Evolutionary conservation across 2,888 invertebrate genomes (phyloP), one percentile per base, ranked within the genome.

Genomic region (Synergus japonicus): DNA sequence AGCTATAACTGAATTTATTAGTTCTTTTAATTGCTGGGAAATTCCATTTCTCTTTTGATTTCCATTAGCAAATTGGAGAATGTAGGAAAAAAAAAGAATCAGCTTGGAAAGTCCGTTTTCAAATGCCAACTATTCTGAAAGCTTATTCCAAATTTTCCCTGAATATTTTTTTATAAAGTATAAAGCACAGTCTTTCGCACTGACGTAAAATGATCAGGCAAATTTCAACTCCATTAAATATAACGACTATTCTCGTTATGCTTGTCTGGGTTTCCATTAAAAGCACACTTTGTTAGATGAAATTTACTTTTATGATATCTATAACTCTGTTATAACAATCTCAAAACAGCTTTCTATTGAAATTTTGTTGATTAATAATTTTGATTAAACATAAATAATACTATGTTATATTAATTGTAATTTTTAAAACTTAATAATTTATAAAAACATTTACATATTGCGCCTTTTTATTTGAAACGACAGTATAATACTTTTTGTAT

Each of bases 141-240:
- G 29, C 29, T 29, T 29, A 29, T 29, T 29, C 29, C 3, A 29
- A 29, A n/a, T 15, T 58, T n/a, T 58, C 1, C n/a, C 5, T 46
- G 46, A 46, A 13, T 46, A 46, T 46, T 46, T 12, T 12, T 12
- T 46, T 12, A 3, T 12, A 46, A 46, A 46, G 7, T 46, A 12
- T 46, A 46, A 13, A 46, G 46, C 8, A n/a, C 18, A 7, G 13
- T 15, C 15, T n/a, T 29, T 29, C 3, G 29, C 29, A 29, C 29
- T 29, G 29, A 29, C 29, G 29, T 29, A 29, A 29, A 29, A 54
- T n/a, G 54, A 54, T 54, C 54, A 13, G 54, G 13, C 1, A 54
- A 54, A 54, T 54, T 54, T 13, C 54, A 63, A 63, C 63, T 63
- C 29, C 29, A 63, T 63, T 63, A 63, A 63, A 29, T 63, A 63